A percentile compares a stretch with the other conserved stretches of the same genome.
Evolutionary conservation across 2,888 invertebrate genomes (phyloP).

Genomic region (Pollenia angustigena): DNA sequence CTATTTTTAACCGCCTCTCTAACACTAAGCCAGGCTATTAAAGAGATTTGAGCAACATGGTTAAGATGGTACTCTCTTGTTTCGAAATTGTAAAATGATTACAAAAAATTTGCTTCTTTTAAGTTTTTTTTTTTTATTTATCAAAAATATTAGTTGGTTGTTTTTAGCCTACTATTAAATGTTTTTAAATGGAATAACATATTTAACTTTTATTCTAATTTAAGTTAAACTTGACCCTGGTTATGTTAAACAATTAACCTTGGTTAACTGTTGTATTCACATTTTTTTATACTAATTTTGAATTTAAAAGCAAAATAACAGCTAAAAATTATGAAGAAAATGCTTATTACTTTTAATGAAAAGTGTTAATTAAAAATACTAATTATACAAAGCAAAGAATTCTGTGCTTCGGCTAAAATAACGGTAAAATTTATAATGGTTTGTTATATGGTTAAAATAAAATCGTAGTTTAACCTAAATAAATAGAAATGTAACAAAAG

Average conservation of each 20-base stretch:
- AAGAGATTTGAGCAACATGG: no score
- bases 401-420: constrained; percentile 7
- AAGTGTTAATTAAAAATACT: constrained; percentile 45
- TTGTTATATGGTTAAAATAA: background rate
- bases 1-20: no score
- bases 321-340: background rate
- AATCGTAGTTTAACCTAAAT: background rate
- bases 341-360: constrained; percentile 6
- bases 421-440: background rate
- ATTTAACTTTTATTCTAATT: background rate
- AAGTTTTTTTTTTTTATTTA: no score
- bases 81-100: no score
- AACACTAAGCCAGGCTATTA: no score
- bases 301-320: background rate
- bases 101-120: no score
- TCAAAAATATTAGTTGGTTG: constrained; percentile 10
- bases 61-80: no score
- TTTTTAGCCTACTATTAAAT: background rate
- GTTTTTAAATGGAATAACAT: constrained; percentile 3
- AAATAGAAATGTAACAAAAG: background rate
- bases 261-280: background rate
- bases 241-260: constrained; percentile 23
- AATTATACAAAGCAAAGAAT: constrained; percentile 22
- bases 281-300: constrained; percentile 4
- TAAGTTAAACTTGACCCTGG: constrained; percentile 30